A percentile compares a stretch with the other conserved stretches of the same genome.
These are phyloP conservation scores for Alcedo atthis DNA, from an alignment of 2,797 vertebrate species.

Conservation along the genomic window DNA sequence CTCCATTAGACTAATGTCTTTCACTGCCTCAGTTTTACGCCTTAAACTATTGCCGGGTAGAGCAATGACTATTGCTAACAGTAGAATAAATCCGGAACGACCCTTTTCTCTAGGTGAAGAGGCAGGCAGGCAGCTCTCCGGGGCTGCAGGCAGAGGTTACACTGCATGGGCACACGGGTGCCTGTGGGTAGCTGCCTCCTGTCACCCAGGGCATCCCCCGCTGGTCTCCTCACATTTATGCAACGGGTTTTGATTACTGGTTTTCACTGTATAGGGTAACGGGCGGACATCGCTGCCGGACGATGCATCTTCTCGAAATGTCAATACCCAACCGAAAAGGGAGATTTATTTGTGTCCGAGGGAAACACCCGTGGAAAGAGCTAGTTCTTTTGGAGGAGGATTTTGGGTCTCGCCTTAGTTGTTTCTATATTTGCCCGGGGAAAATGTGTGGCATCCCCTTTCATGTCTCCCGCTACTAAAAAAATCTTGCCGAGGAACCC, in stretches of 20 bases:
- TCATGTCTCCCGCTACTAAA: neutral
- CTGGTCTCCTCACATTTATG: neutral
- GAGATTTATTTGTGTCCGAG: neutral
- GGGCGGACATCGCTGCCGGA: neutral
- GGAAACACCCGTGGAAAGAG: neutral
- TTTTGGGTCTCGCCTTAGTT: neutral
- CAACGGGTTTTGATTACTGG: neutral
- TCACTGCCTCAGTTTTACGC: conserved; percentile 58
- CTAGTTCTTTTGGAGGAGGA: neutral
- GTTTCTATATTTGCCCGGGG: neutral
- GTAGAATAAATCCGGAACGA: conserved; percentile 46
- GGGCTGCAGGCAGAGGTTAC: neutral
- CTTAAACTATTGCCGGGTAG: conserved; percentile 11
- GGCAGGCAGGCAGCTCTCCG: neutral
- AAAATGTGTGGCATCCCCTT: rapidly evolving
- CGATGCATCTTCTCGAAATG: neutral
- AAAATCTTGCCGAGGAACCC: neutral
- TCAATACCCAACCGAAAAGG: neutral
- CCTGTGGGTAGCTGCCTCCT: neutral
- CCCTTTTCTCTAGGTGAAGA: neutral
- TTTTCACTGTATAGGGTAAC: neutral
- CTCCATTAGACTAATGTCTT: conserved; percentile 65
- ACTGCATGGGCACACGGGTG: neutral
- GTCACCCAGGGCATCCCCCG: neutral
- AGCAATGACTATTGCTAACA: conserved; percentile 9